These are phyloP conservation scores for Centruroides vittatus DNA, from an alignment of 1,140 invertebrate genomes.

Conservation along the genomic window DNA sequence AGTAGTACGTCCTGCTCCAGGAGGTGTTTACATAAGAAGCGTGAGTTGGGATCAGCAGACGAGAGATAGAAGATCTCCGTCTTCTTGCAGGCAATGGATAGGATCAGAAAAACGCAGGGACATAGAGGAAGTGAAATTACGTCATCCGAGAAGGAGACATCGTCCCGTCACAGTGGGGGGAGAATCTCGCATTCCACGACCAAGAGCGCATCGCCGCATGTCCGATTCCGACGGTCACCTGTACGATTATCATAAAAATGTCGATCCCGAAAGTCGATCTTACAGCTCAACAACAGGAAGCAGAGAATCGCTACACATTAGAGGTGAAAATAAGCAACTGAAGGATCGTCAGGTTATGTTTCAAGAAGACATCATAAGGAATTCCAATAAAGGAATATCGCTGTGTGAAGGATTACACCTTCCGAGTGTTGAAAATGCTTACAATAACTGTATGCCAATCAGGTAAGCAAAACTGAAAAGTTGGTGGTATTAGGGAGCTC, in stretches of 20 bases:
- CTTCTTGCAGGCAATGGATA: not conserved
- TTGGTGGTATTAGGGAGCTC: too few relatives aligned
- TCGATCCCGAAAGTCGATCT: too few relatives aligned
- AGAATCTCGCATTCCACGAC: constrained; percentile 13
- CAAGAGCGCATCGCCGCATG: not conserved
- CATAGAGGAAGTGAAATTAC: not conserved
- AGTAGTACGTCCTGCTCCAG: constrained; percentile 1
- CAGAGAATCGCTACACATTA: too few relatives aligned
- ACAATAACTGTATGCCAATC: too few relatives aligned
- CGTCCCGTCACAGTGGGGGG: constrained; percentile 1
- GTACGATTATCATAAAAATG: too few relatives aligned
- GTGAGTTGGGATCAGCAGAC: constrained; percentile 15
- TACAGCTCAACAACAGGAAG: too few relatives aligned
- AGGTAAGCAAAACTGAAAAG: not conserved
- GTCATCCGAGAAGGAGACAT: constrained; percentile 1
- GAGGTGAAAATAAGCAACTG: too few relatives aligned
- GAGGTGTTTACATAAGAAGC: constrained; percentile 11
- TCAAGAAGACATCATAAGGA: too few relatives aligned
- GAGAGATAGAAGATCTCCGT: constrained; percentile 1
- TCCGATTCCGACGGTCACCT: constrained; percentile 1
- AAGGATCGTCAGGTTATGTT: too few relatives aligned
- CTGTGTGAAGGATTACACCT: too few relatives aligned
- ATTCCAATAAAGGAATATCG: too few relatives aligned
- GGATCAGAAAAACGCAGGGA: not conserved
- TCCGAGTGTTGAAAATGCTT: too few relatives aligned